phyloP scores from a whole-genome alignment of 2,113 vertebrate species.

The Tyto alba region DNA sequence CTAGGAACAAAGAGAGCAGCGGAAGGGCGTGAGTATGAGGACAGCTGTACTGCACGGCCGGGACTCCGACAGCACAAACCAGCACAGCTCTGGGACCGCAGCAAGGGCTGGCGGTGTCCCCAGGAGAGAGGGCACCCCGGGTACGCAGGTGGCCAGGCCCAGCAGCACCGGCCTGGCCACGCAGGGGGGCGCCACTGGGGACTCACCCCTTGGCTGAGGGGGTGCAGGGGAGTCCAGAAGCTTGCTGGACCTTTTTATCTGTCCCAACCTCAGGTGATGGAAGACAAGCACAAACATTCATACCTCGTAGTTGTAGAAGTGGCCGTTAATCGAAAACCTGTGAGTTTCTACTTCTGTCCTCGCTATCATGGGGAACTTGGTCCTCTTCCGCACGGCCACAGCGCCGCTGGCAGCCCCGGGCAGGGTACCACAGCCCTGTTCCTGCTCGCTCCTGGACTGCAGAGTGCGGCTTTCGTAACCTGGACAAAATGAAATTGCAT shows the following conservation, averaged over 20 bases:
- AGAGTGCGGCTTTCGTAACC: constrained; percentile 76
- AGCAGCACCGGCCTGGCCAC: no score
- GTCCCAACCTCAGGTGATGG: background rate
- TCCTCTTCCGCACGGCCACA: constrained; percentile 72
- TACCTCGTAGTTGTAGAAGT: constrained; percentile 92
- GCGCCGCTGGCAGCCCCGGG: constrained; percentile 74
- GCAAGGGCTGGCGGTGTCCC: accelerated
- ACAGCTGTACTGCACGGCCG: accelerated
- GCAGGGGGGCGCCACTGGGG: no score
- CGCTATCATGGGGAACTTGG: constrained; percentile 28
- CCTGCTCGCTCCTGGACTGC: constrained; percentile 40
- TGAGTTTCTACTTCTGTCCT: constrained; percentile 73
- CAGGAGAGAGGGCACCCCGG: background rate
- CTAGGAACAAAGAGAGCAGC: constrained; percentile 51
- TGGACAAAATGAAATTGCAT: constrained; percentile 27
- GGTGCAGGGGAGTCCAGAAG: background rate
- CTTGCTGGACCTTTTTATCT: background rate
- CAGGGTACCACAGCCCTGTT: constrained; percentile 70
- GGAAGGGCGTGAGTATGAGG: accelerated
- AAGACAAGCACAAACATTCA: background rate
- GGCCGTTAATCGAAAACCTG: constrained; percentile 91
- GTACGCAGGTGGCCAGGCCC: accelerated
- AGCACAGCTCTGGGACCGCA: background rate
- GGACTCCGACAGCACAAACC: no score
- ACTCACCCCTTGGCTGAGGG: background rate